Evolutionary conservation across 53 echinoderm and acorn worm genomes (phyloP).

Genomic region (Mesocentrotus franciscanus): DNA sequence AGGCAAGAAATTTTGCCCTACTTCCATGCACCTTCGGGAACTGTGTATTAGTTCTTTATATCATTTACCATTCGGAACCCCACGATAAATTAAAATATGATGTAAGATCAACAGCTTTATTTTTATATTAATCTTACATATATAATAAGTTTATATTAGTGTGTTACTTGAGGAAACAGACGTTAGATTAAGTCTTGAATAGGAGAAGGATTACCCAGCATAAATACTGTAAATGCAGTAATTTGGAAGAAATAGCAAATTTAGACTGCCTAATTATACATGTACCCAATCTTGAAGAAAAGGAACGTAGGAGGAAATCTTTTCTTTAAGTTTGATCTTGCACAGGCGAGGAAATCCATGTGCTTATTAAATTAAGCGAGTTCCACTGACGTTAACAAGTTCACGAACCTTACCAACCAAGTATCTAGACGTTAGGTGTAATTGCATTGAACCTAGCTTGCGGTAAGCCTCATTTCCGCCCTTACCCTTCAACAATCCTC

Average conservation of each 20-base stretch:
- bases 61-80: neutral
- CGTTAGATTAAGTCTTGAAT: no score
- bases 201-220: neutral
- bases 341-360: slow-evolving; percentile 33
- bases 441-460: slow-evolving; percentile 47
- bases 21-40: neutral
- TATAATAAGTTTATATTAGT: neutral
- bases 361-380: slow-evolving; percentile 41
- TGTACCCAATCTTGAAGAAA: neutral
- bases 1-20: neutral
- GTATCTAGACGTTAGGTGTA: neutral
- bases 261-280: slow-evolving; percentile 26
- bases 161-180: neutral
- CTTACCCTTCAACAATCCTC: neutral
- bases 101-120: neutral
- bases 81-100: neutral
- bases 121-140: neutral
- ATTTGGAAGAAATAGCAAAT: neutral
- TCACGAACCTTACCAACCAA: neutral
- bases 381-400: slow-evolving; percentile 32
- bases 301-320: neutral
- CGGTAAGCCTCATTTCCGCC: slow-evolving; percentile 43
- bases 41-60: neutral
- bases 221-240: neutral
- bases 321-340: slow-evolving; percentile 4